phyloP scores from a whole-genome alignment of 2,113 vertebrate species.

The Asarcornis scutulata region DNA sequence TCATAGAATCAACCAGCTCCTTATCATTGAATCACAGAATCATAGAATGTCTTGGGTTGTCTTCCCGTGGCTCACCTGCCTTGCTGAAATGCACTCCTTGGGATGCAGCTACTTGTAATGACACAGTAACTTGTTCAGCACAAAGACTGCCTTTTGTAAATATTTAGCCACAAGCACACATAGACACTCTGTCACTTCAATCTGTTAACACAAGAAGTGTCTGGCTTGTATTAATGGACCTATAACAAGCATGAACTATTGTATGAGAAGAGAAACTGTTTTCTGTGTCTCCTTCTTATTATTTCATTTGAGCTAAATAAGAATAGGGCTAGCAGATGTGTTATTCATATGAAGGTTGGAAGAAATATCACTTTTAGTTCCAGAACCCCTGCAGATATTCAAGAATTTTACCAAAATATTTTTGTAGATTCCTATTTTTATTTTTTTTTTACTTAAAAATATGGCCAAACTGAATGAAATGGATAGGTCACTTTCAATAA shows the following conservation, averaged over 20 bases:
- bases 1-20: not conserved
- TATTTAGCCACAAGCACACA: not conserved
- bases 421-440: slow-evolving; percentile 74
- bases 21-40: not conserved
- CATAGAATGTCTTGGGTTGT: too few species aligned
- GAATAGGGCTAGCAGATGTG: slow-evolving; percentile 33
- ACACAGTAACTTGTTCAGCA: not conserved
- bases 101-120: not conserved
- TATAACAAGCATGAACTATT: slow-evolving; percentile 38
- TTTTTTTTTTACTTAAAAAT: slow-evolving; percentile 79
- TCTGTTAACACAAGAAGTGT: slow-evolving; percentile 12
- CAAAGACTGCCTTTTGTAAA: not conserved
- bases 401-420: slow-evolving; percentile 79
- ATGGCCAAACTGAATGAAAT: slow-evolving; percentile 75
- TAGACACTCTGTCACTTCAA: not conserved
- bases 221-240: slow-evolving; percentile 59
- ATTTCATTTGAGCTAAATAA: slow-evolving; percentile 74
- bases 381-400: slow-evolving; percentile 66
- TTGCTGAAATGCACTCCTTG: not conserved
- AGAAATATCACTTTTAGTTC: slow-evolving; percentile 65
- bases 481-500: slow-evolving; percentile 75
- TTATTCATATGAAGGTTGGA: slow-evolving; percentile 67
- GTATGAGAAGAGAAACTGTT: slow-evolving; percentile 47
- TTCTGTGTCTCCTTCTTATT: slow-evolving; percentile 50
- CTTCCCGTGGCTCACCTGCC: not conserved